A percentile compares a stretch with the other conserved stretches of the same genome.
Conservation (phyloP, 2,888 invertebrate species). For the Aromia moschata region DNA sequence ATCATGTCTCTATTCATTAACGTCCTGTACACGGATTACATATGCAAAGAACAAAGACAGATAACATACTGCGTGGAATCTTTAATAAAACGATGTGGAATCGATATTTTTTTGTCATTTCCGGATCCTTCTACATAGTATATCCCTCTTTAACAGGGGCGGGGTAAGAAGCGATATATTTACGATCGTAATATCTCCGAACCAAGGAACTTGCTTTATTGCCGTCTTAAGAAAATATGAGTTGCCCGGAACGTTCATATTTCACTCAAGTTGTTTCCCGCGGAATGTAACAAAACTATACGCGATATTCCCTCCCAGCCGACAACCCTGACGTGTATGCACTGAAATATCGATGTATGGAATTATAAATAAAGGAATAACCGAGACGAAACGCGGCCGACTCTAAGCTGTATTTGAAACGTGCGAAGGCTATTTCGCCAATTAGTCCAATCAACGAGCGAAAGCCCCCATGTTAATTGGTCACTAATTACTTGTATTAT, state of each 20-base stretch:
- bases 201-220: background rate
- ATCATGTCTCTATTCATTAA: too few species aligned
- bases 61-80: too few species aligned
- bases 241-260: background rate
- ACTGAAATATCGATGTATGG: slow-evolving; percentile 9
- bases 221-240: slow-evolving; percentile 5
- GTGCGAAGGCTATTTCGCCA: too few species aligned
- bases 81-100: too few species aligned
- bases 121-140: too few species aligned
- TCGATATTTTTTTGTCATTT: too few species aligned
- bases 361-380: slow-evolving; percentile 10
- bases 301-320: background rate
- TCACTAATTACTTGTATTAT: too few species aligned
- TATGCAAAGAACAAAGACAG: too few species aligned
- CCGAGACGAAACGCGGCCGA: background rate
- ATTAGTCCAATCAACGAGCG: too few species aligned
- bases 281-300: slow-evolving; percentile 1
- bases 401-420: background rate
- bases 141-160: too few species aligned
- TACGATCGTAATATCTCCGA: background rate
- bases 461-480: too few species aligned
- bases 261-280: background rate
- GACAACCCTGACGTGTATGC: background rate
- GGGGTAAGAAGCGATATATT: background rate
- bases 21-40: too few species aligned